Percentiles rank a stretch among this genome's conserved stretches.
These are phyloP conservation scores for Macrosoma leucophasiata DNA, from an alignment of 2,888 invertebrate species.

Conservation along the genomic window DNA sequence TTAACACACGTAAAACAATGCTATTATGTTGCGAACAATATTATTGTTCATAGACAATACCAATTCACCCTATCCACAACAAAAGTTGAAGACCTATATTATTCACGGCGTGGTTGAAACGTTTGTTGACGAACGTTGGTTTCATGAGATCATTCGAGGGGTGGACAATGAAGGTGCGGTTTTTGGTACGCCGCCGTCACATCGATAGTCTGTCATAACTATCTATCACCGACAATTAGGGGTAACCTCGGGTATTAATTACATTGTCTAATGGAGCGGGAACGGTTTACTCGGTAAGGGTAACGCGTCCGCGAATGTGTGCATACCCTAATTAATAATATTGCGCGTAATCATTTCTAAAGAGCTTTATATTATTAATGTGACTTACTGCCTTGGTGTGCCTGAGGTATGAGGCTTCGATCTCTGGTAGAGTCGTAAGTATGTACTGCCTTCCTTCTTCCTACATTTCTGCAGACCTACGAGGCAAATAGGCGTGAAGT, in stretches of 20 bases:
- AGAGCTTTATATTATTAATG: too few species aligned
- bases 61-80: constrained; percentile 35
- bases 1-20: constrained; percentile 41
- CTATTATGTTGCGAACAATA: constrained; percentile 51
- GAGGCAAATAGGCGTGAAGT: too few species aligned
- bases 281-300: constrained; percentile 49
- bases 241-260: constrained; percentile 68
- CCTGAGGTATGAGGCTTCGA: too few species aligned
- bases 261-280: constrained; percentile 68
- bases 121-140: constrained; percentile 32
- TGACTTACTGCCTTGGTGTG: too few species aligned
- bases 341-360: too few species aligned
- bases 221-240: constrained; percentile 62
- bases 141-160: constrained; percentile 30
- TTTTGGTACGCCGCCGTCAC: constrained; percentile 40
- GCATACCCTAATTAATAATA: constrained; percentile 44
- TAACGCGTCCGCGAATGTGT: constrained; percentile 48
- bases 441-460: too few species aligned
- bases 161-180: constrained; percentile 55
- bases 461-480: too few species aligned
- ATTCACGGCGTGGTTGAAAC: constrained; percentile 42
- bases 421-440: too few species aligned
- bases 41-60: constrained; percentile 39
- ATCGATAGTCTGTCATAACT: constrained; percentile 47
- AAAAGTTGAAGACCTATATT: constrained; percentile 42